These are phyloP conservation scores for Furnarius figulus DNA, from an alignment of 2,113 vertebrate species.

Conservation along the genomic window DNA sequence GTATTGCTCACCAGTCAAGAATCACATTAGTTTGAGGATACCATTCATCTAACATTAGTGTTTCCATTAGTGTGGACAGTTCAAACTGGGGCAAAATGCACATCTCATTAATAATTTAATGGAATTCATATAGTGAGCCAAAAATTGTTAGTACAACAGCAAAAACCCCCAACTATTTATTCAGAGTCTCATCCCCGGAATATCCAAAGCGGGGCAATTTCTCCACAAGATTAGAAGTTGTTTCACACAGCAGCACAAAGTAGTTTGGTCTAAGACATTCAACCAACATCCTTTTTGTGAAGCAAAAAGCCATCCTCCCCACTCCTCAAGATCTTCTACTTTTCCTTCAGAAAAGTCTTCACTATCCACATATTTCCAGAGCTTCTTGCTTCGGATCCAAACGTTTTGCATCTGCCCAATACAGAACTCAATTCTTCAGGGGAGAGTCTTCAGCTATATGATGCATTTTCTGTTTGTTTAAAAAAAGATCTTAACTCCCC, in stretches of 20 bases:
- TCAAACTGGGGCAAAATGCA: conserved; percentile 34
- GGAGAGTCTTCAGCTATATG: not conserved
- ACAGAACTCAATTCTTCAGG: not conserved
- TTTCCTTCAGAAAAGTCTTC: not conserved
- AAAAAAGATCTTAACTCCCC: not conserved
- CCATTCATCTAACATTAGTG: not conserved
- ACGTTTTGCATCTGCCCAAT: not conserved
- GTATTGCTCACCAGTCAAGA: not conserved
- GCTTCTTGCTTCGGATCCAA: not conserved
- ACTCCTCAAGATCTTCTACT: not conserved
- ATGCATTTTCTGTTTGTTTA: not conserved
- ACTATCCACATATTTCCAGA: not conserved
- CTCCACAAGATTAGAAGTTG: rapidly evolving
- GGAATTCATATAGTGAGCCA: not conserved
- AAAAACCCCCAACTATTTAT: not conserved
- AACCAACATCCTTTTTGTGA: not conserved
- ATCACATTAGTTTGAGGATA: not conserved
- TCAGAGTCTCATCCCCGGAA: not conserved
- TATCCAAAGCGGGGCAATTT: not conserved
- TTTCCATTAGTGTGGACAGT: conserved; percentile 32
- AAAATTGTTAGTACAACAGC: conserved; percentile 10
- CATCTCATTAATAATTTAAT: conserved; percentile 41
- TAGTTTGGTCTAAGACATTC: not conserved
- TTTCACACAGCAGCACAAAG: not conserved
- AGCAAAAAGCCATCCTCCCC: not conserved